These are phyloP conservation scores for Lathronympha strigana DNA, from an alignment of 2,888 invertebrate genomes.

Conservation along the genomic window DNA sequence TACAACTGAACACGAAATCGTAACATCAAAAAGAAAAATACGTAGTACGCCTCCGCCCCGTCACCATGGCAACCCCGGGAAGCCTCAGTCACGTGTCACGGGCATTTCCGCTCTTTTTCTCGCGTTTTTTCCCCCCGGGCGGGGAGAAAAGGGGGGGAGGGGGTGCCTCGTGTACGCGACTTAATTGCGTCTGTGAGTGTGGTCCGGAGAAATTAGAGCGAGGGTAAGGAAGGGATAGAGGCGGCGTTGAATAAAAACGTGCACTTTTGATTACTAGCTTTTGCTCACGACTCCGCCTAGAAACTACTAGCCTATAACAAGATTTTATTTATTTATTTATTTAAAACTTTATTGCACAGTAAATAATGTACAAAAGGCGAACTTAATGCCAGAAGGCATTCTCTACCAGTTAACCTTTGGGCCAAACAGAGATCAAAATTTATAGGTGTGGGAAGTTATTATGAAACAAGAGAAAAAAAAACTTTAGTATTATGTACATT, in stretches of 20 bases:
- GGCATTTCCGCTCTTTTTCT: conserved; percentile 78
- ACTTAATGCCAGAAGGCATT: too few species aligned
- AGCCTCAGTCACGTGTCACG: conserved; percentile 83
- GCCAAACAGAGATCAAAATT: too few species aligned
- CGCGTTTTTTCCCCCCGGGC: conserved; percentile 71
- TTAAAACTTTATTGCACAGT: too few species aligned
- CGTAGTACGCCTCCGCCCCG: conserved; percentile 54
- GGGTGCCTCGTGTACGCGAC: conserved; percentile 75
- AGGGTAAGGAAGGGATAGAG: conserved; percentile 65
- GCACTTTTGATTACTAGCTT: too few species aligned
- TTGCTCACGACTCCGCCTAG: too few species aligned
- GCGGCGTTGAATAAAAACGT: conserved; percentile 35
- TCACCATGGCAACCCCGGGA: conserved; percentile 78
- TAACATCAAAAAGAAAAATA: conserved; percentile 37
- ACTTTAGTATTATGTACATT: too few species aligned
- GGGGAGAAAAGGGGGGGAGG: conserved; percentile 50
- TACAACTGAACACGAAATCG: neutral
- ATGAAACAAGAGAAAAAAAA: too few species aligned
- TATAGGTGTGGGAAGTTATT: too few species aligned
- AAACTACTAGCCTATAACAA: too few species aligned
- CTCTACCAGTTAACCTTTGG: too few species aligned
- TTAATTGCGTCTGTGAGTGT: conserved; percentile 85
- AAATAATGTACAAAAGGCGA: too few species aligned
- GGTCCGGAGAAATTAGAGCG: conserved; percentile 83
- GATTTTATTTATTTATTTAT: too few species aligned